Conservation (phyloP, 2,113 vertebrate genomes). For the Oxyruncus cristatus region DNA sequence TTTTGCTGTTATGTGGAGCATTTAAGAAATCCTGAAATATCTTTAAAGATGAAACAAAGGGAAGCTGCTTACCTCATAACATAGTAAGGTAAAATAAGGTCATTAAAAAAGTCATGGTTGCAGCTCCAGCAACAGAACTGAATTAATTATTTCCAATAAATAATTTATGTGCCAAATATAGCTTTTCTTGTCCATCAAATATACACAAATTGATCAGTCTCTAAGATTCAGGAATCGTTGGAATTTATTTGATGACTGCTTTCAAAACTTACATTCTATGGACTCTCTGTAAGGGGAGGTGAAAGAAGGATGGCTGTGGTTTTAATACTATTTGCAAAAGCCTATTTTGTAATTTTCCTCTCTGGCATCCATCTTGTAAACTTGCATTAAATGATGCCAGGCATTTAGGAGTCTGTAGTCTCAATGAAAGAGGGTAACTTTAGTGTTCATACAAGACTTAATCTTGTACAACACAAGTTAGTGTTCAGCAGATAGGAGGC, state of each 20-base stretch:
- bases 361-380: conserved; percentile 32
- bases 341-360: conserved; percentile 60
- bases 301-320: conserved; percentile 27
- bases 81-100: conserved; percentile 23
- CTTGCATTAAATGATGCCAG: conserved; percentile 5
- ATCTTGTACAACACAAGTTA: not conserved
- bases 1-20: not conserved
- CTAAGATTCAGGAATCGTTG: not conserved
- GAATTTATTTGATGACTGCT: conserved; percentile 18
- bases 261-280: conserved; percentile 8
- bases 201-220: conserved; percentile 10
- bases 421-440: not conserved
- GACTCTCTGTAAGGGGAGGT: conserved; percentile 20
- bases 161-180: not conserved
- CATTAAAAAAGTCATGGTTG: not conserved
- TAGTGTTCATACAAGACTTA: not conserved
- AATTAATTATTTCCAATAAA: conserved; percentile 22
- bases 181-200: conserved; percentile 13
- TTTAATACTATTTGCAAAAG: conserved; percentile 46
- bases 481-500: not conserved
- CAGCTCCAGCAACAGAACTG: not conserved
- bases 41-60: not conserved
- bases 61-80: conserved; percentile 12
- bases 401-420: not conserved
- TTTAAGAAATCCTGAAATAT: not conserved